Evolutionary conservation across 2,888 invertebrate genomes (phyloP).

Genomic region (Plagodis pulveraria): DNA sequence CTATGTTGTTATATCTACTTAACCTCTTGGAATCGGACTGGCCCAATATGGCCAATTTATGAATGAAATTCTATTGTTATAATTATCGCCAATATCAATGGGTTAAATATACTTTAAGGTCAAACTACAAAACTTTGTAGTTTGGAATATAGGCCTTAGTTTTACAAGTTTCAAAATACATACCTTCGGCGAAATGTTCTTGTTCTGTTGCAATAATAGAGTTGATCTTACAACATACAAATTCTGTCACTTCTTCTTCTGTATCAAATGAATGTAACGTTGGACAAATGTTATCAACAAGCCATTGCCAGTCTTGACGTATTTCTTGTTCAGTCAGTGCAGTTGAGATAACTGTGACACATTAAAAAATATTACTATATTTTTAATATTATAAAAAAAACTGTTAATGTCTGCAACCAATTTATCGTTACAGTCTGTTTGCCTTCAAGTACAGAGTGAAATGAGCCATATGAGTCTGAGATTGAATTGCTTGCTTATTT

Average conservation of each 20-base stretch:
- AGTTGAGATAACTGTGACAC: constrained; percentile 91
- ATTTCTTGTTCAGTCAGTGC: constrained; percentile 95
- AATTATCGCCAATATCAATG: too few relatives aligned
- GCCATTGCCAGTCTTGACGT: constrained; percentile 96
- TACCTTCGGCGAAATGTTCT: constrained; percentile 85
- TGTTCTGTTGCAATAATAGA: constrained; percentile 94
- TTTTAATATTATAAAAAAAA: too few relatives aligned
- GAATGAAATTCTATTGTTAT: too few relatives aligned
- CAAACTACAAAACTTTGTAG: too few relatives aligned
- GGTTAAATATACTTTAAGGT: too few relatives aligned
- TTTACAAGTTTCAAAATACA: not conserved
- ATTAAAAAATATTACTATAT: not conserved
- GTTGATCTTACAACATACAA: constrained; percentile 98
- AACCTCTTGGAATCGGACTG: too few relatives aligned
- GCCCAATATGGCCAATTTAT: too few relatives aligned
- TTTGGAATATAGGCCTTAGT: too few relatives aligned
- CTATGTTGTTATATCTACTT: not conserved
- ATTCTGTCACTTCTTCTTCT: constrained; percentile 97
- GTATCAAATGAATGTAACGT: constrained; percentile 96
- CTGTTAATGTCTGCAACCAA: not conserved
- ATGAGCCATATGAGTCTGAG: too few relatives aligned
- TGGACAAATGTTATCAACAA: constrained; percentile 93
- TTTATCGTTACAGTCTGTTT: too few relatives aligned
- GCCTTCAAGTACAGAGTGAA: too few relatives aligned
- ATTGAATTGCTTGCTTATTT: too few relatives aligned